Evolutionary conservation across 2,888 invertebrate species (phyloP).

Genomic region (Dendrolimus houi): DNA sequence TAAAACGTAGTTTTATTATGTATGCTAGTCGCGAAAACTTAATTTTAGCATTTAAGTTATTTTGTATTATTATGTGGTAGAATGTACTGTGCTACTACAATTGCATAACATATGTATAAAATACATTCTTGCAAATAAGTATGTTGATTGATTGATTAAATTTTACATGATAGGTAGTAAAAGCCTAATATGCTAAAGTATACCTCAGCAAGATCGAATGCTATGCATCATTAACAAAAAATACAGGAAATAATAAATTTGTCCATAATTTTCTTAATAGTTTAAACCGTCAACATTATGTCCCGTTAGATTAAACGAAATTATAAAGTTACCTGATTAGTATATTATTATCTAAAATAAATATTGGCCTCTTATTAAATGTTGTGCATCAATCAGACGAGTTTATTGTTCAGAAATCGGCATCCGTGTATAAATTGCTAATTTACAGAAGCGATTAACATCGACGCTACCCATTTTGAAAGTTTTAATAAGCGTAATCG

Average conservation of each 20-base stretch:
- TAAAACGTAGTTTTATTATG: too few relatives aligned
- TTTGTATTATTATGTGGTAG: too few relatives aligned
- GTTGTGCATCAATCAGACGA: slow-evolving; percentile 24
- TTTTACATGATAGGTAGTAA: too few relatives aligned
- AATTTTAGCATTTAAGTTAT: too few relatives aligned
- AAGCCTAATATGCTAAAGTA: too few relatives aligned
- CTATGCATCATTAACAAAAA: not conserved
- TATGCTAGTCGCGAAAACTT: too few relatives aligned
- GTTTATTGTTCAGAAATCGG: slow-evolving; percentile 27
- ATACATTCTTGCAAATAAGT: too few relatives aligned
- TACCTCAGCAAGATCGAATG: too few relatives aligned
- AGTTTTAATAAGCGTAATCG: too few relatives aligned
- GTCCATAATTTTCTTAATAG: not conserved
- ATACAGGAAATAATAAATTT: not conserved
- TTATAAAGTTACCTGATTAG: not conserved
- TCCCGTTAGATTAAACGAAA: not conserved
- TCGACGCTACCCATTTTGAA: not conserved
- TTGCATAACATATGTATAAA: too few relatives aligned
- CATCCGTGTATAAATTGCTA: slow-evolving; percentile 54
- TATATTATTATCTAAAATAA: not conserved
- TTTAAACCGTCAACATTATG: not conserved
- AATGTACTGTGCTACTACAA: too few relatives aligned
- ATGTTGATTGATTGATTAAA: too few relatives aligned
- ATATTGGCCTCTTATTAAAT: not conserved
- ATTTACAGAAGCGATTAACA: slow-evolving; percentile 17